These are phyloP conservation scores for Lethenteron reissneri DNA, from an alignment of 2,113 vertebrate genomes.

Conservation along the genomic window DNA sequence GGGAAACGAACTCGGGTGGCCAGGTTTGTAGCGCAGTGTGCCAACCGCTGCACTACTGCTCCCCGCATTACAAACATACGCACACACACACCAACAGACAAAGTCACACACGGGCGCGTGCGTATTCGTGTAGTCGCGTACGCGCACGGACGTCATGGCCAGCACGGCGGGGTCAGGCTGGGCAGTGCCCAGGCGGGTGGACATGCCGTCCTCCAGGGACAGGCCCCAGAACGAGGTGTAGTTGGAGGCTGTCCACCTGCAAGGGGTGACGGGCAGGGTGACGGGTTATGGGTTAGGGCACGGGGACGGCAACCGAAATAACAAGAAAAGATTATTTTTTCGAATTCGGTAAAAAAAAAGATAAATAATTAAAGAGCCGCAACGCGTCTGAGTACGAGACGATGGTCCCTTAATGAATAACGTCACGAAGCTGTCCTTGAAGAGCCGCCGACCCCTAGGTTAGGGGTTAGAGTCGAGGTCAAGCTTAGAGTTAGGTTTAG, in stretches of 20 bases:
- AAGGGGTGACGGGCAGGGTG: background rate
- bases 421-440: too few species aligned
- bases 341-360: background rate
- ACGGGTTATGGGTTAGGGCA: background rate
- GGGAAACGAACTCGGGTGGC: too few species aligned
- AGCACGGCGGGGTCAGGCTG: conserved; percentile 47
- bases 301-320: background rate
- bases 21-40: too few species aligned
- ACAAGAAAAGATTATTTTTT: background rate
- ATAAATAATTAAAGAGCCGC: background rate
- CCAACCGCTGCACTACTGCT: too few species aligned
- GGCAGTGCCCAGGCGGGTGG: conserved; percentile 58
- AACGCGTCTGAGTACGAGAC: background rate
- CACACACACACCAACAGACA: too few species aligned
- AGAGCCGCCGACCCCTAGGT: too few species aligned
- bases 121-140: conserved; percentile 12
- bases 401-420: too few species aligned
- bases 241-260: conserved; percentile 68
- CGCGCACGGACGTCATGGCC: conserved; percentile 89
- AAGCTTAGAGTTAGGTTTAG: too few species aligned
- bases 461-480: too few species aligned
- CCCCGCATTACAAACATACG: too few species aligned
- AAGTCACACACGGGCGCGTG: too few species aligned
- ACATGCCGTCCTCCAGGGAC: conserved; percentile 67
- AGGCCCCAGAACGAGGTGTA: conserved; percentile 75